phyloP scores from a whole-genome alignment of 2,888 invertebrate genomes.

The Reticulitermes lucifugus region DNA sequence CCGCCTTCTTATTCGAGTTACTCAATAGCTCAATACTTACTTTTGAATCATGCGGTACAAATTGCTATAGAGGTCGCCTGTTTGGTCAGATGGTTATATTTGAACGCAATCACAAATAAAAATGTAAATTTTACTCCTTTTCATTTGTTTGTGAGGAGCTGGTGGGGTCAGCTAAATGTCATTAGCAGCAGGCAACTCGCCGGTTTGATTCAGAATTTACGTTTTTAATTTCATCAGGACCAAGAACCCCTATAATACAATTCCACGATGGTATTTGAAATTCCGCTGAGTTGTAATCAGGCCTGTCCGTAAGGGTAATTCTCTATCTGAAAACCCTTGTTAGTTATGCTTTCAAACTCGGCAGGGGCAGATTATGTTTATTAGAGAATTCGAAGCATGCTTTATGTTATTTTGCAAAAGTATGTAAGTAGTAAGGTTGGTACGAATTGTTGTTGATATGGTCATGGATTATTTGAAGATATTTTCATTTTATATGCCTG shows the following conservation, averaged over 20 bases:
- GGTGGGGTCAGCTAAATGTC: not conserved
- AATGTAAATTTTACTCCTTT: conserved; percentile 13
- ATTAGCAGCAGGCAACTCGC: conserved; percentile 6
- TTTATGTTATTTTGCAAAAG: too few species aligned
- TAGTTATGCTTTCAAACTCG: too few species aligned
- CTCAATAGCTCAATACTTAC: not conserved
- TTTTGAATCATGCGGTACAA: not conserved
- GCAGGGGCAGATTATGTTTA: too few species aligned
- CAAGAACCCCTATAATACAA: not conserved
- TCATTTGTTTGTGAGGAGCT: not conserved
- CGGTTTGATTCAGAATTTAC: not conserved
- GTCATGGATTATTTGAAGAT: too few species aligned
- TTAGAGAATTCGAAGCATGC: too few species aligned
- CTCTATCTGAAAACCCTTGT: not conserved
- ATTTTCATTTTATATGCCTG: too few species aligned
- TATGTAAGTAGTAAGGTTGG: too few species aligned
- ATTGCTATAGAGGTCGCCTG: not conserved
- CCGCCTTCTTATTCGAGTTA: too few species aligned
- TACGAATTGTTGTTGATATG: too few species aligned
- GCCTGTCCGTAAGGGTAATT: not conserved
- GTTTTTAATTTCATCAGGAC: not conserved
- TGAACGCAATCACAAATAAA: conserved; percentile 15
- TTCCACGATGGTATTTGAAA: not conserved
- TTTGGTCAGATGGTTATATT: not conserved
- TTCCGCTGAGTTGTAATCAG: not conserved